Conservation (phyloP, 2,113 vertebrate genomes). For the Centropus bengalensis region DNA sequence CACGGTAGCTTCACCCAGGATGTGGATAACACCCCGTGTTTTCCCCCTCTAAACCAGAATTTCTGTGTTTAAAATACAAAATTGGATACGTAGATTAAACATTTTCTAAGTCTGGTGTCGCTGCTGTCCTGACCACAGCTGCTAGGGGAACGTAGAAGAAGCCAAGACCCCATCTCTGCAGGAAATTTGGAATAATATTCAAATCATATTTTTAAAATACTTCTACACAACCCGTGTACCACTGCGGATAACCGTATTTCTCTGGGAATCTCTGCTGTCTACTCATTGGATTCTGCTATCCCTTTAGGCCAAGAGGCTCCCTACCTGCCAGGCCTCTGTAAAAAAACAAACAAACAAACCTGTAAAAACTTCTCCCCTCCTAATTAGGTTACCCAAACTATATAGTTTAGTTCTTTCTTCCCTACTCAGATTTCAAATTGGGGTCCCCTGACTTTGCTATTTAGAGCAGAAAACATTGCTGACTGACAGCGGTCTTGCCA, state of each 20-base stretch:
- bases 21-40: neutral
- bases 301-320: neutral
- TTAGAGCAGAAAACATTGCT: neutral
- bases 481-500: neutral
- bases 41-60: fast-evolving
- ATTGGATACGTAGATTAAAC: neutral
- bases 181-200: neutral
- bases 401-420: neutral
- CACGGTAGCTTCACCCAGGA: neutral
- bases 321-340: neutral
- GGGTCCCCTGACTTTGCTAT: neutral
- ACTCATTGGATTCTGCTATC: neutral
- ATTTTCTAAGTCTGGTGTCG: fast-evolving
- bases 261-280: neutral
- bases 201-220: neutral
- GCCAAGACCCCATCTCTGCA: neutral
- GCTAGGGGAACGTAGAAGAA: fast-evolving
- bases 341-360: neutral
- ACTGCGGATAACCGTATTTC: neutral
- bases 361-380: neutral
- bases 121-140: fast-evolving
- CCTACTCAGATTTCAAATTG: neutral
- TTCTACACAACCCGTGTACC: neutral
- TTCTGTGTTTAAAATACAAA: neutral
- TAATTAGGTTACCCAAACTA: neutral